Evolutionary conservation across 1,140 invertebrate genomes (phyloP), one percentile per base, ranked within the genome.

Genomic region (Meteorus sp.): DNA sequence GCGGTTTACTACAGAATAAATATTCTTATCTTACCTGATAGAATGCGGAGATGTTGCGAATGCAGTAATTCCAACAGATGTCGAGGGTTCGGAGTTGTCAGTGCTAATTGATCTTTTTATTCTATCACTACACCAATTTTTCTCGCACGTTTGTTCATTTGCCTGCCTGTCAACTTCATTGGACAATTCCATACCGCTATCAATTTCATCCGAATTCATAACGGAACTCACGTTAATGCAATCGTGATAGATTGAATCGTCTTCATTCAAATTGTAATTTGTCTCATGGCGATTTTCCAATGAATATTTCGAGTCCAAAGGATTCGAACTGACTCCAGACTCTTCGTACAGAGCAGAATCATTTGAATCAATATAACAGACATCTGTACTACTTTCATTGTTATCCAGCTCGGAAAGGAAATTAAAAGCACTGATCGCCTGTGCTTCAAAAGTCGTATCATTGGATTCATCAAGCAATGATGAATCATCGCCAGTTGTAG

Each of bases 361-460:
- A 1, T 62, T 37, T 47, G 8, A 7, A n/a, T n/a, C n/a, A 6
- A 48, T 27, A 3, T 59, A 35, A 45, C 23, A 4, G 8, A 51
- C 11, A 39, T 27, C 35, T 22, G 60, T 8, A 17, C 59, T 31
- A 27, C 37, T 37, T 13, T 56, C 58, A 3, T 74, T 62, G 25
- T 77, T 73, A 1, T 78, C 75, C 15, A 74, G 56, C 19, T 78
- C 75, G 0, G 71, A 25, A 2, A 78, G 66, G 13, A 78, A 78
- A 48, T 79, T 66, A 52, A 79, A 79, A 0, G 77, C 77, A 4
- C 71, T 76, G 44, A 79, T 77, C 29, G 76, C 68, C 11, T 64
- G 67, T 0, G 75, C 62, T 11, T 71, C 75, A 47, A 65, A 74
- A 1, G 67, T 73, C 1, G 70, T 65, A 0, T 69, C 65, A 1